Conservation (phyloP, 2,113 vertebrate genomes). For the Pantherophis guttatus region DNA sequence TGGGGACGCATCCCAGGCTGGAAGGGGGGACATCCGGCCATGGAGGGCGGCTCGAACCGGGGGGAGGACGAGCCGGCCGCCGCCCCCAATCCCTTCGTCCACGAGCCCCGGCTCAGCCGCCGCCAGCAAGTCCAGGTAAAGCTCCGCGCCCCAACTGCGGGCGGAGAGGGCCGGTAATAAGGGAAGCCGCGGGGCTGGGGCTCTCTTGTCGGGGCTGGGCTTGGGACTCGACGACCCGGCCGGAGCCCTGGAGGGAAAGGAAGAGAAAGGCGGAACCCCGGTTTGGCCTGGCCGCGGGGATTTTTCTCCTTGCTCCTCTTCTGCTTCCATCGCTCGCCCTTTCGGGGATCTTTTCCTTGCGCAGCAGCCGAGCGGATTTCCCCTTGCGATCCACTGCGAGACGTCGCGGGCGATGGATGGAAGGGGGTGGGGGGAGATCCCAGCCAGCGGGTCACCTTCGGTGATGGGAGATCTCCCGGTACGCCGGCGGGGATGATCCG, state of each 20-base stretch:
- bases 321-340: background rate
- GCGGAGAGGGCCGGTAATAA: background rate
- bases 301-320: background rate
- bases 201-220: no score
- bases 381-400: background rate
- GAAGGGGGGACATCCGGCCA: constrained; percentile 37
- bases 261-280: background rate
- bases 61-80: constrained; percentile 33
- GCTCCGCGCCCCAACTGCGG: background rate
- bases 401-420: no score
- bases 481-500: background rate
- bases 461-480: background rate
- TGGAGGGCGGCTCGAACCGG: constrained; percentile 5
- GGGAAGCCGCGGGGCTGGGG: no score
- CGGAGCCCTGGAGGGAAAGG: background rate
- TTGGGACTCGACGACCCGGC: background rate
- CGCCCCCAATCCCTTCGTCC: constrained; percentile 76
- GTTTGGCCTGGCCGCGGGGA: background rate
- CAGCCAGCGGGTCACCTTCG: background rate
- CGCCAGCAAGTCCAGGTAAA: constrained; percentile 76
- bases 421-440: background rate
- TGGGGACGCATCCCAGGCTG: constrained; percentile 23
- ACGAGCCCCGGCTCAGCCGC: constrained; percentile 66
- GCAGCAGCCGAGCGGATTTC: background rate
- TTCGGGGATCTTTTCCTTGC: background rate